Conservation (phyloP, 2,113 vertebrate species). For the Stegastes partitus region DNA sequence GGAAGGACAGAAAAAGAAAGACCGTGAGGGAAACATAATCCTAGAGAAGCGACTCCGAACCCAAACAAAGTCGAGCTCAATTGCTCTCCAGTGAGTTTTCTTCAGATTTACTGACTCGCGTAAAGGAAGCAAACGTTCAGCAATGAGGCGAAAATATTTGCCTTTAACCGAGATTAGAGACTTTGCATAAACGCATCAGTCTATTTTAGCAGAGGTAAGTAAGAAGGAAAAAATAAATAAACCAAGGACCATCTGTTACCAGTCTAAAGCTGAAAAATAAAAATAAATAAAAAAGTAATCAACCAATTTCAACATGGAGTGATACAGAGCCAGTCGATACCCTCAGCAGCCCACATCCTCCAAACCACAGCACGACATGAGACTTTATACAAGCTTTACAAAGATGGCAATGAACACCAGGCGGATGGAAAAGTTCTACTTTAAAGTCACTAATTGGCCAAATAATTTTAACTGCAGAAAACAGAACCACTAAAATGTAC, state of each 20-base stretch:
- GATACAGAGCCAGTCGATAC: not conserved
- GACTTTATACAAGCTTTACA: constrained; percentile 25
- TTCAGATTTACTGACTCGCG: not conserved
- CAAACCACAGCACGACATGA: constrained; percentile 46
- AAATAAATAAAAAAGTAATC: not conserved
- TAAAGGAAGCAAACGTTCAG: not conserved
- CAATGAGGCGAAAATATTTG: constrained; percentile 7
- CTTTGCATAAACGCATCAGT: not conserved
- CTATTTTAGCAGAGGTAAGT: not conserved
- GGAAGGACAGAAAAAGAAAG: not conserved
- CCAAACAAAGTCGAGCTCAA: not conserved
- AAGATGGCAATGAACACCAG: constrained; percentile 45
- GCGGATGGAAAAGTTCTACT: constrained; percentile 22
- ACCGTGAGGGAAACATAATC: not conserved
- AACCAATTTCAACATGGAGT: constrained; percentile 39
- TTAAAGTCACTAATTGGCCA: constrained; percentile 49
- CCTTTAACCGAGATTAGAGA: constrained; percentile 11
- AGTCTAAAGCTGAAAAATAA: not conserved
- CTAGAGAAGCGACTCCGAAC: not conserved
- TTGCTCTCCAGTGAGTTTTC: not conserved
- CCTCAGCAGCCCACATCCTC: constrained; percentile 5
- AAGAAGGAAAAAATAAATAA: not conserved
- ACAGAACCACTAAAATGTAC: not conserved
- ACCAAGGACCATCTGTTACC: not conserved
- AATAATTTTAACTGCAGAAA: constrained; percentile 50